Evolutionary conservation across 2,888 invertebrate genomes (phyloP), one percentile per base, ranked within the genome.

Genomic region (Drosophila melanosoma): DNA sequence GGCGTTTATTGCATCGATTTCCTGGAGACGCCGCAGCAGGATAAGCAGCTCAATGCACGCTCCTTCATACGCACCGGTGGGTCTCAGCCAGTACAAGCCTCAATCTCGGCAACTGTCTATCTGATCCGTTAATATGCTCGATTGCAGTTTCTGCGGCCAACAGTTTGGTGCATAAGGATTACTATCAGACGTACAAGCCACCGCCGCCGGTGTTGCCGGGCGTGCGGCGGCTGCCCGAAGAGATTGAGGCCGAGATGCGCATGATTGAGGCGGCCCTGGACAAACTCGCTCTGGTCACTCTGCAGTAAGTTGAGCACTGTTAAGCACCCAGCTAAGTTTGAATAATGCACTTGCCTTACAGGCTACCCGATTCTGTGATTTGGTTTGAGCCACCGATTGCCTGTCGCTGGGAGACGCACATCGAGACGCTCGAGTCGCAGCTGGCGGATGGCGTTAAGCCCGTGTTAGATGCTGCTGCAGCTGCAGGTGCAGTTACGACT

Each of bases 371-470:
- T 42, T 94, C 95, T 1, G 95, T 96, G 42, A 94, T 96, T 83
- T 97, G 97, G 97, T 95, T 96, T 63, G 97, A 97, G 83, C 96
- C 97, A 0, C 97, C 97, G 0, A 94, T 96, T 40, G 94, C 96
- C 10, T 96, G 96, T 58, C 96, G 96, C 81, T 97, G 97, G 96
- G 95, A 96, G 73, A 91, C 91, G 6, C 72, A 83, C 48, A 74
- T 89, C 8, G 93, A 93, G 77, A 91, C 91, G 3, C 57, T 93
- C 93, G 62, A 93, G 73, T 90, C 90, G 17, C 91, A 74, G 91
- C 90, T 88, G 82, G 91, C 81, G 69, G 93, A 90, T 67, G 84
- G 83, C 4, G 62, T 78, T 1, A 79, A 80, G 23, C 77, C 82
- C n/a, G 68, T 69, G 23, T 32, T 51, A 7, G 57, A 42, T 36